These are phyloP conservation scores for Nudaria mundana DNA, from an alignment of 2,888 invertebrate genomes.

Conservation along the genomic window DNA sequence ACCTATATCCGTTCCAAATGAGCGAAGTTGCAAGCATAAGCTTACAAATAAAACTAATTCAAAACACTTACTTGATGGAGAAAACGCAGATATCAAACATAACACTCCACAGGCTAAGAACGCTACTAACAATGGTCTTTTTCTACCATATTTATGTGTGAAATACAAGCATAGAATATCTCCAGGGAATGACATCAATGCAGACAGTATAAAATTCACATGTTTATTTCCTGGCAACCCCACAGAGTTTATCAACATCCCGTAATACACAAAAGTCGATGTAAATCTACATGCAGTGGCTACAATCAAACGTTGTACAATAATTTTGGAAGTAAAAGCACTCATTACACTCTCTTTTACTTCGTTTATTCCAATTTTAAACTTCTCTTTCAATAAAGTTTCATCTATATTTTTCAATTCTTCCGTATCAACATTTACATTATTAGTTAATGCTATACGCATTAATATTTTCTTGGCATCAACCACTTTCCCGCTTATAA, in stretches of 20 bases:
- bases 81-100: conserved; percentile 49
- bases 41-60: too few species aligned
- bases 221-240: conserved; percentile 66
- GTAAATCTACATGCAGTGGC: conserved; percentile 49
- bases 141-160: conserved; percentile 64
- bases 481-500: conserved; percentile 53
- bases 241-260: conserved; percentile 62
- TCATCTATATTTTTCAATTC: conserved; percentile 45
- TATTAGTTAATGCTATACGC: conserved; percentile 50
- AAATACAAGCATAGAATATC: conserved; percentile 56
- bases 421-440: conserved; percentile 45
- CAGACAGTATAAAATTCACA: conserved; percentile 57
- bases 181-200: conserved; percentile 66
- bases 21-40: too few species aligned
- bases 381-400: conserved; percentile 45
- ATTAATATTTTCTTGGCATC: conserved; percentile 49
- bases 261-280: conserved; percentile 61
- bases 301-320: conserved; percentile 50
- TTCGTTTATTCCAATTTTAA: conserved; percentile 48
- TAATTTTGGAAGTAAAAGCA: conserved; percentile 51
- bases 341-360: conserved; percentile 47
- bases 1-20: too few species aligned
- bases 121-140: conserved; percentile 51
- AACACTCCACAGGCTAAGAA: conserved; percentile 48
- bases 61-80: conserved; percentile 50